A percentile compares a stretch with the other conserved stretches of the same genome.
These are phyloP conservation scores for Eunapius fragilis DNA, from an alignment of 37 sponge, comb jelly and placozoan species.

Conservation along the genomic window DNA sequence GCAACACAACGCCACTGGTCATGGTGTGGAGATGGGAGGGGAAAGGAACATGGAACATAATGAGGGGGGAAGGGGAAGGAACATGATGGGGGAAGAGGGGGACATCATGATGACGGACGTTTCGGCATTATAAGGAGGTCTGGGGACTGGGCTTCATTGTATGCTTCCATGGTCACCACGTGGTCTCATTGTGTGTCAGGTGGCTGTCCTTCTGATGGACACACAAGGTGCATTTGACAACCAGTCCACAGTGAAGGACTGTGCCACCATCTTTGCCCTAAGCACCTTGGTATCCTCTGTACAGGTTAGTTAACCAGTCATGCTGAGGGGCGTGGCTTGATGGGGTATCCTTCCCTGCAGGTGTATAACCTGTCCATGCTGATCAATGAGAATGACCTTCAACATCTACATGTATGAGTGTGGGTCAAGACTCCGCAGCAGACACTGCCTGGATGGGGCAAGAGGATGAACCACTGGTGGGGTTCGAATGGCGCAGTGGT, in stretches of 20 bases:
- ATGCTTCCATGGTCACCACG: neutral
- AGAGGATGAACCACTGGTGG: slow-evolving; percentile 78
- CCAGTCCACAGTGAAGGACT: slow-evolving; percentile 92
- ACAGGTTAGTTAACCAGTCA: slow-evolving; percentile 41
- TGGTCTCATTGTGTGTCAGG: slow-evolving; percentile 39
- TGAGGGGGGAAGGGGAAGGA: too few species aligned
- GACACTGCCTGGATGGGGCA: slow-evolving; percentile 85
- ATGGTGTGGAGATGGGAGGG: too few species aligned
- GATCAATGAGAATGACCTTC: slow-evolving; percentile 97
- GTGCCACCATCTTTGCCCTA: slow-evolving; percentile 98
- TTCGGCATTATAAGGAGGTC: too few species aligned
- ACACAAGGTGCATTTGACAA: slow-evolving; percentile 99
- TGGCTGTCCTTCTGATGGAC: slow-evolving; percentile 95
- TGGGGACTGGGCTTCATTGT: neutral
- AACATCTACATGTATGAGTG: slow-evolving; percentile 87
- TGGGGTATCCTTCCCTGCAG: slow-evolving; percentile 24
- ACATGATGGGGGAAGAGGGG: too few species aligned
- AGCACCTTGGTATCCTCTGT: slow-evolving; percentile 95
- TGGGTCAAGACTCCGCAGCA: slow-evolving; percentile 17
- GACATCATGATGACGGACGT: too few species aligned
- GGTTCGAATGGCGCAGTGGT: slow-evolving; percentile 97
- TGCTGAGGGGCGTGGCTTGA: neutral
- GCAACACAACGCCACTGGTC: too few species aligned
- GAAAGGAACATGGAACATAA: too few species aligned
- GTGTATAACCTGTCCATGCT: slow-evolving; percentile 78